Base-by-base conservation (phyloP, 2,797 vertebrate species). In the Rhinichthys osculus region DNA sequence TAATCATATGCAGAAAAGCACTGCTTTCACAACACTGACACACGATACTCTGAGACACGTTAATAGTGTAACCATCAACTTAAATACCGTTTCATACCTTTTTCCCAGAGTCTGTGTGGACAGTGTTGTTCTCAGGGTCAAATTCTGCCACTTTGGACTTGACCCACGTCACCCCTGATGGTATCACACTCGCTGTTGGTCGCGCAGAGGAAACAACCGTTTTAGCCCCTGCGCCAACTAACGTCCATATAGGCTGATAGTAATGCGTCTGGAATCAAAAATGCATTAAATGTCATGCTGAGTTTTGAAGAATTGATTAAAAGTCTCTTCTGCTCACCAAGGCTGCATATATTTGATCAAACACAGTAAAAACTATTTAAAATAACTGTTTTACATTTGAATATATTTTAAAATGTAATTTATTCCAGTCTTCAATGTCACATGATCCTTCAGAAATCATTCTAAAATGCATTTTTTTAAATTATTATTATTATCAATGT, bases 211-310 rank as follows among this genome's bases (percentile, higher is more conserved):
- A 89, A 7, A 90, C 90, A 16, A 97, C 3, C 7, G 85, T 93
- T 92, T 99, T 99, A 52, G 97, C 97, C 14, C 98, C 98, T 17
- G 96, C 98, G 0, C 98, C 98, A 72, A 98, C 98, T 77, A 99
- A 92, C 0, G 98, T 99, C 98, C 98, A 99, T 72, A 99, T 92
- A 0, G 98, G 98, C 93, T 99, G 98, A 90, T 99, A 99, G 90
- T 98, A 99, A 89, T 99, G 98, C 89, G 93, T 96, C 98, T 99
- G 91, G 16, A 57, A 27, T 33, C 47, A 85, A 8, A 72, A 90
- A 88, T 64, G 6, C 42, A 83, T 67, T 21, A n/a, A 54, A 17
- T 5, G 16, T 54, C 47, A 50, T 50, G 14, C 47, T 21, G 5
- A 2, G 27, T 52, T 30, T 69, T 38, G 1, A 10, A 69, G 1